Base-by-base conservation (phyloP, 1,140 invertebrate genomes). In the Trachymyrmex cornetzi region DNA sequence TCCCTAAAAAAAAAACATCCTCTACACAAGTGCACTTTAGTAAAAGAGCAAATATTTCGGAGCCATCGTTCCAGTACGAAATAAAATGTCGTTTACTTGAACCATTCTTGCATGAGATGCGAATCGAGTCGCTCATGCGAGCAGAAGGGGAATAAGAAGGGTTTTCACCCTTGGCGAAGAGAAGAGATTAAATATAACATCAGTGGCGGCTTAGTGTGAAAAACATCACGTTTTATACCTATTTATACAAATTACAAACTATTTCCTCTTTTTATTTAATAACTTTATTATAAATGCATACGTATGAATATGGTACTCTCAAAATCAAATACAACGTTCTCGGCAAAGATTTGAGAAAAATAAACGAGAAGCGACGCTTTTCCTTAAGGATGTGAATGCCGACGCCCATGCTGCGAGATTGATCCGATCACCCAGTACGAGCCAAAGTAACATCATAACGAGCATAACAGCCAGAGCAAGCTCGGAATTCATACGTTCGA, bases 91-190 rank as follows among this genome's bases (percentile, higher is more conserved):
- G 34, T 22, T 59, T 34, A 59, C n/a, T 77, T 61, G 27, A 30
- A n/a, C 53, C 53, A 34, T 77, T 77, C 75, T 77, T n/a, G 75
- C 59, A 27, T 34, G 71, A 74, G 71, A 77, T 44, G 57, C 57
- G 22, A 77, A 77, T 77, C n/a, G 38, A 64, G 44, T 22, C 30
- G 34, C 16, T 48, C 53, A 64, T 44, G 34, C 22, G 38, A 24
- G 38, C 11, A n/a, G n/a, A 64, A 77, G 59, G 11, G n/a, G 24
- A 44, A 77, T 44, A 77, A 44, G 44, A 48, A 64, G 24, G 19
- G 34, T n/a, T 27, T n/a, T 63, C 38, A 48, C 22, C 34, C 59
- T 64, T 24, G 12, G 11, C 22, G 14, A 64, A 22, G 30, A 27
- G 24, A 30, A 74, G 30, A 64, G 30, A 74, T 74, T 74, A 55